Evolutionary conservation across 1,140 invertebrate species (phyloP), one percentile per base, ranked within the genome.

Genomic region (Neomicropteryx cornuta): DNA sequence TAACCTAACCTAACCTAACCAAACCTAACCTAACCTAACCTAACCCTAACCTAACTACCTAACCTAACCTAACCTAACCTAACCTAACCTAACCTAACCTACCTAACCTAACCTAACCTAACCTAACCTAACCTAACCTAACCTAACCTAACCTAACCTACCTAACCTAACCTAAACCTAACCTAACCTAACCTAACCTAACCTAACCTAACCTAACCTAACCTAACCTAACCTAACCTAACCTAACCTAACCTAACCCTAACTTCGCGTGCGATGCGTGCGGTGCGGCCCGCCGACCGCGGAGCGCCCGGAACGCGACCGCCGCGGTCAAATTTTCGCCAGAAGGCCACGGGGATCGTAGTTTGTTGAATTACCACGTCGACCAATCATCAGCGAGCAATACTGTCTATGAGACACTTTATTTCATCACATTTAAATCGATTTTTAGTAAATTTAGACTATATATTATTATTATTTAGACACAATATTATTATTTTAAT

Each of bases 111-210:
- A 38, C 24, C 24, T 38, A 38, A 38, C 36, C 36, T 38, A 38
- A 38, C 36, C 36, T 38, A 38, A 38, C 36, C 36, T 38, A 38
- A 38, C 36, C 36, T 38, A 38, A 38, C 36, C 36, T 38, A 38
- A 38, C 36, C 36, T 38, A 38, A 38, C 36, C 48, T 41, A 48
- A 51, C 43, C 43, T 32, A 49, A 51, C 43, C 44, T 38, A 43
- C 50, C 42, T 45, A 40, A 50, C 50, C 49, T 48, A 30, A 48
- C 50, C 49, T 45, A 36, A 45, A 46, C 39, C 43, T 35, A 38
- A 38, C 36, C 36, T 38, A 38, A 38, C 36, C 36, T 38, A 38
- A 38, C 36, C 36, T 38, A 38, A 38, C 37, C 37, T 38, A 38
- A 38, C 37, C 37, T 38, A 31, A 38, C 37, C 37, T 38, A 38